Percentiles rank a stretch among this genome's conserved stretches.
phyloP scores from a whole-genome alignment of 2,113 vertebrate genomes.

The Bubalus kerabau region DNA sequence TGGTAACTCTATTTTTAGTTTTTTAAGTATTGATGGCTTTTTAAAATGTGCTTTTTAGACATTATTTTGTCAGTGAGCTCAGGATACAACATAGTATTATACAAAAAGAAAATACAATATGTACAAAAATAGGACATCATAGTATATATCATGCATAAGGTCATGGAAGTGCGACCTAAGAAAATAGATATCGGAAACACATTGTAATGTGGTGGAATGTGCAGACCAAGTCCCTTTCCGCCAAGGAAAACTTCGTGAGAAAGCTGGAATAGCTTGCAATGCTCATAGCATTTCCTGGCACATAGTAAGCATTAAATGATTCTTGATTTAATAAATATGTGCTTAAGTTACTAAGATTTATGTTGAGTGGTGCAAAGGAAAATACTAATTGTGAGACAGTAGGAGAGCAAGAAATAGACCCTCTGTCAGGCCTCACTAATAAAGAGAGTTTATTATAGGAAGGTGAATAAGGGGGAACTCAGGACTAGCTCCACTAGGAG shows the following conservation, averaged over 20 bases:
- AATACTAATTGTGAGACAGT: not conserved
- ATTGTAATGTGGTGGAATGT: not conserved
- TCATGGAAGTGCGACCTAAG: not conserved
- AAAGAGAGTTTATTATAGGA: not conserved
- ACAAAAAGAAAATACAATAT: not conserved
- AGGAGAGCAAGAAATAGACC: not conserved
- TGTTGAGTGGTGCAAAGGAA: not conserved
- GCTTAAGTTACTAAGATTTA: not conserved
- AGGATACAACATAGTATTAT: not conserved
- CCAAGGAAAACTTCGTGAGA: not conserved
- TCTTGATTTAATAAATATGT: constrained; percentile 4
- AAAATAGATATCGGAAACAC: not conserved
- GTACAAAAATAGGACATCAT: not conserved
- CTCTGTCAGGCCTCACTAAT: not conserved
- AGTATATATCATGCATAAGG: not conserved
- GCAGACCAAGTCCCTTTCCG: not conserved
- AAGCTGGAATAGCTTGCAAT: not conserved
- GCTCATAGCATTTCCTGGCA: not conserved
- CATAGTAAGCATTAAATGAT: not conserved
- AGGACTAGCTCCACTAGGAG: not conserved
- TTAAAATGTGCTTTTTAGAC: not conserved
- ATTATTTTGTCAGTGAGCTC: not conserved
- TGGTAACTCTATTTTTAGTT: not conserved
- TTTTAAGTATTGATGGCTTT: not conserved
- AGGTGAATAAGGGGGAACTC: not conserved